Evolutionary conservation across 2,797 vertebrate species (phyloP).

Genomic region (Gorsachius magnificus): DNA sequence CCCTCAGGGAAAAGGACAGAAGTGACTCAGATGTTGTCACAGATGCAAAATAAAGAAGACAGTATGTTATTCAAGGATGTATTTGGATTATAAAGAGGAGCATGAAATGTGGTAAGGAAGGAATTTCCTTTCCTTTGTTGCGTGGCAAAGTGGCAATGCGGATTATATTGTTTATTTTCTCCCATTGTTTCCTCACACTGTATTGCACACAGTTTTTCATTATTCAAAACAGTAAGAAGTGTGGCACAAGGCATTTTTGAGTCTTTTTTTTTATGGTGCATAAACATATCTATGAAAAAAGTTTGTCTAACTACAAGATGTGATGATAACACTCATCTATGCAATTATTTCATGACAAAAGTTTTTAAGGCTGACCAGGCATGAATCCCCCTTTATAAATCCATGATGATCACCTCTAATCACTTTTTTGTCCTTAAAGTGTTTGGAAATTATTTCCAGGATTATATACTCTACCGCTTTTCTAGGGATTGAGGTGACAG

Average conservation of each 20-base stretch:
- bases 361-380: neutral
- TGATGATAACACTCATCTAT: neutral
- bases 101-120: neutral
- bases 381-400: neutral
- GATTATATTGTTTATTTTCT: neutral
- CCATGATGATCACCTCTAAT: neutral
- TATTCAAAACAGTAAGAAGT: neutral
- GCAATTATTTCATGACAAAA: neutral
- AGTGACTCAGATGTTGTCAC: neutral
- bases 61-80: neutral
- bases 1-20: neutral
- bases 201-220: neutral
- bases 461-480: neutral
- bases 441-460: neutral
- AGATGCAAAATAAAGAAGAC: slow-evolving; percentile 1
- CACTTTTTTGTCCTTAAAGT: neutral
- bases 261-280: neutral
- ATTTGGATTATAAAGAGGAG: neutral
- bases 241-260: neutral
- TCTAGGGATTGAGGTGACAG: neutral
- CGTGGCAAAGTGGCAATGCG: neutral
- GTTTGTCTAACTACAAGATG: neutral
- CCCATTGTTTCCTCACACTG: neutral
- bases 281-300: neutral
- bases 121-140: neutral